Evolutionary conservation across 2,888 invertebrate species (phyloP).

Genomic region (Sarcophaga carnaria): DNA sequence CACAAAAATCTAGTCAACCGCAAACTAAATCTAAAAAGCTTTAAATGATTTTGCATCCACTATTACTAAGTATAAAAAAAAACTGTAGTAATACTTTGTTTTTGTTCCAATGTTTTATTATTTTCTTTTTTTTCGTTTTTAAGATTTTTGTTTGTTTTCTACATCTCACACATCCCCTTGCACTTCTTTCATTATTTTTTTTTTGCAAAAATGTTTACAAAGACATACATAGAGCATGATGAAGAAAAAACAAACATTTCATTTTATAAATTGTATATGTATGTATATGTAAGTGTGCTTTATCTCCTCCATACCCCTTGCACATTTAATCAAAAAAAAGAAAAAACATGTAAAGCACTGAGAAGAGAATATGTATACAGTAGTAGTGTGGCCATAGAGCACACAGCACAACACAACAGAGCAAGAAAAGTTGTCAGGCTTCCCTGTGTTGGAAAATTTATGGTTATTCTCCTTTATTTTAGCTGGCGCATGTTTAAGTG

Average conservation of each 20-base stretch:
- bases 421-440: slow-evolving; percentile 63
- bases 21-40: slow-evolving; percentile 66
- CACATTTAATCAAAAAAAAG: not conserved
- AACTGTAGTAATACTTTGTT: not conserved
- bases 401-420: slow-evolving; percentile 24
- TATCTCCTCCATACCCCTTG: not conserved
- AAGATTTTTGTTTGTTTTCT: no score
- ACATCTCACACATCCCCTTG: no score
- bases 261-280: slow-evolving; percentile 33
- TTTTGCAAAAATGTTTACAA: slow-evolving; percentile 38
- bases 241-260: slow-evolving; percentile 10
- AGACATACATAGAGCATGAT: slow-evolving; percentile 3
- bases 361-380: slow-evolving; percentile 12
- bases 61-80: slow-evolving; percentile 5
- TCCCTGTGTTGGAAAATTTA: slow-evolving; percentile 61
- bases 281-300: not conserved
- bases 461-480: slow-evolving; percentile 48
- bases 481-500: slow-evolving; percentile 47
- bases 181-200: no score
- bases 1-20: slow-evolving; percentile 67
- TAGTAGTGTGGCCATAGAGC: not conserved
- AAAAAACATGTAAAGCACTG: slow-evolving; percentile 19
- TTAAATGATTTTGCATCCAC: slow-evolving; percentile 67
- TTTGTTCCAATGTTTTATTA: no score
- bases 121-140: no score